phyloP scores from a whole-genome alignment of 1,140 invertebrate genomes.

The Metaphire vulgaris region DNA sequence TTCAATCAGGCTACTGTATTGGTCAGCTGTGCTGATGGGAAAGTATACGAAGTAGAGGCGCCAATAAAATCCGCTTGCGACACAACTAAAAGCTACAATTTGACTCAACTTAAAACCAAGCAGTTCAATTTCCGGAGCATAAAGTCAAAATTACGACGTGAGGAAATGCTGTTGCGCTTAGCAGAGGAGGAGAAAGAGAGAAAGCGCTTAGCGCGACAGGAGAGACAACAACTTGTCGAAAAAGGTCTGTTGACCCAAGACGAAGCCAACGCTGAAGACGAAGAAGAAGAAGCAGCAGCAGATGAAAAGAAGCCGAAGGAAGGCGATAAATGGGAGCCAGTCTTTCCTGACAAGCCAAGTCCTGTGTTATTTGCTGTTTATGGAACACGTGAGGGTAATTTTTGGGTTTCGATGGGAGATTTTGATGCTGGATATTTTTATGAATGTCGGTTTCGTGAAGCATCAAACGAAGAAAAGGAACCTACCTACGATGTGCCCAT shows the following conservation, averaged over 20 bases:
- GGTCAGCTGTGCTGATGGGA: background rate
- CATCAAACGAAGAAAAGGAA: background rate
- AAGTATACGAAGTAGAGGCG: background rate
- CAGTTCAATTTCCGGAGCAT: background rate
- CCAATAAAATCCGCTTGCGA: background rate
- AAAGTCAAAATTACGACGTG: background rate
- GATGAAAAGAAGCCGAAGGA: background rate
- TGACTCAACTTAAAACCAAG: background rate
- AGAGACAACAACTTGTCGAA: background rate
- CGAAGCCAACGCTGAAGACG: background rate
- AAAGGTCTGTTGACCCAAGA: background rate
- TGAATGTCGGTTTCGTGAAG: background rate
- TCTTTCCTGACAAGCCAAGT: background rate
- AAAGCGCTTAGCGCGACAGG: background rate
- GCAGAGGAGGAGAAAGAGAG: background rate
- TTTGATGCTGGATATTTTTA: background rate
- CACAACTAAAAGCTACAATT: background rate
- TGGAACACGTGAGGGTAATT: background rate
- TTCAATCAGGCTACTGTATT: background rate
- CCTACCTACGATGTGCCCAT: background rate
- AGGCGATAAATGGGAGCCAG: background rate
- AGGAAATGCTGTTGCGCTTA: background rate
- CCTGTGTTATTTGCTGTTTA: background rate
- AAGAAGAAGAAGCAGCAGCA: background rate
- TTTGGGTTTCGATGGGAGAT: background rate